Evolutionary conservation across 2,113 vertebrate species (phyloP).

Genomic region (Lutjanus erythropterus): DNA sequence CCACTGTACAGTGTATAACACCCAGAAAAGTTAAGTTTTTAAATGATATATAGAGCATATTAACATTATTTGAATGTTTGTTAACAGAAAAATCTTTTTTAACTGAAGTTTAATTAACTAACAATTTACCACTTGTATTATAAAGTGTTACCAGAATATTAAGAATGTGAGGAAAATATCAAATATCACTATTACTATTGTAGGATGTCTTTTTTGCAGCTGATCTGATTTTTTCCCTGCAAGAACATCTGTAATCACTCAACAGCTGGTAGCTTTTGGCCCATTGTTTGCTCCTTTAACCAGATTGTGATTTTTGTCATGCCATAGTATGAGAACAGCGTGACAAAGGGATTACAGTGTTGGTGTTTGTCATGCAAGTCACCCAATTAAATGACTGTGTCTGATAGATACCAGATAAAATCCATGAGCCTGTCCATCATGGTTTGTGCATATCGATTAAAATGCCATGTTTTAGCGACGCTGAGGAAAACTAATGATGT

Average conservation of each 20-base stretch:
- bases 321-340: not conserved
- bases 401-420: conserved; percentile 8
- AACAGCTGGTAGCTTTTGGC: not conserved
- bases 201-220: not conserved
- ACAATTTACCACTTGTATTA: no score
- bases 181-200: not conserved
- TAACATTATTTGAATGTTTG: no score
- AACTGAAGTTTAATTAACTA: no score
- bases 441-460: conserved; percentile 8
- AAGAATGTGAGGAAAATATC: not conserved
- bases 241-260: not conserved
- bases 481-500: not conserved
- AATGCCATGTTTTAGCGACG: not conserved
- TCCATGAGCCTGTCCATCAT: not conserved
- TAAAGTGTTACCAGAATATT: no score
- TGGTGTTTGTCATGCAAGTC: not conserved
- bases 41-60: no score
- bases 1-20: no score
- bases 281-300: conserved; percentile 1
- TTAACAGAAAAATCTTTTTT: no score
- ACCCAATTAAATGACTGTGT: not conserved
- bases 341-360: not conserved
- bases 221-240: not conserved
- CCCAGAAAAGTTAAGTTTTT: no score
- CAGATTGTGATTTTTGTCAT: not conserved